These are phyloP conservation scores for Cyprinodon brontotheroides DNA, from an alignment of 2,113 vertebrate genomes.

Conservation along the genomic window DNA sequence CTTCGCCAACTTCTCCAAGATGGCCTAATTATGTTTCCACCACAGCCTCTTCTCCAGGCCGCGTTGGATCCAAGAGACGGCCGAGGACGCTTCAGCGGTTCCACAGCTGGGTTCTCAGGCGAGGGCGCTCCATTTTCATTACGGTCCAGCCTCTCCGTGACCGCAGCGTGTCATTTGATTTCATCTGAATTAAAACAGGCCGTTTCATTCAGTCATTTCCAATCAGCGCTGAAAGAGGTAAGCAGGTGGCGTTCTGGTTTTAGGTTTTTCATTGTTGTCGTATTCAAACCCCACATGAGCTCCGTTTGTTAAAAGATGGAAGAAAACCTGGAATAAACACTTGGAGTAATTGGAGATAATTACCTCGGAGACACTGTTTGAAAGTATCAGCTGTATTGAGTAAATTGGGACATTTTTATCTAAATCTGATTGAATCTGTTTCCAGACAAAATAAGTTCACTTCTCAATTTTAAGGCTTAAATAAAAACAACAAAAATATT, in stretches of 20 bases:
- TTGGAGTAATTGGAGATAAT: constrained; percentile 52
- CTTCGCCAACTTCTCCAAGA: constrained; percentile 20
- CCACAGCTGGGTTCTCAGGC: constrained; percentile 67
- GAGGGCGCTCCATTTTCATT: constrained; percentile 67
- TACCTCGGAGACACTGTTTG: constrained; percentile 27
- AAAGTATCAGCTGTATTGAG: constrained; percentile 7
- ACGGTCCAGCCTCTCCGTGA: constrained; percentile 48
- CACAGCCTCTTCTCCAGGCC: constrained; percentile 25
- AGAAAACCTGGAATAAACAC: constrained; percentile 59
- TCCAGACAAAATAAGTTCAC: no score
- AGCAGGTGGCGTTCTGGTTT: constrained; percentile 67
- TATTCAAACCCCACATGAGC: constrained; percentile 44
- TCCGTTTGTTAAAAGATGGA: constrained; percentile 46
- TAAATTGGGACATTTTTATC: neutral
- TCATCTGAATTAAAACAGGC: constrained; percentile 67
- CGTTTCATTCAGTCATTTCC: constrained; percentile 71
- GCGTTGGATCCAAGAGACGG: constrained; percentile 27
- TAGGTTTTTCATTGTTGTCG: neutral
- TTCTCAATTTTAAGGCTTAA: neutral
- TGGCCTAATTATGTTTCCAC: constrained; percentile 22
- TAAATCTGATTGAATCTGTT: neutral
- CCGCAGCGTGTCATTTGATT: constrained; percentile 71
- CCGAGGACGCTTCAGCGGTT: constrained; percentile 41
- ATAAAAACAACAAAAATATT: neutral
- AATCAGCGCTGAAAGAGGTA: constrained; percentile 62